phyloP scores from a whole-genome alignment of 2,113 vertebrate species.

The Neolamprologus falcicula region DNA sequence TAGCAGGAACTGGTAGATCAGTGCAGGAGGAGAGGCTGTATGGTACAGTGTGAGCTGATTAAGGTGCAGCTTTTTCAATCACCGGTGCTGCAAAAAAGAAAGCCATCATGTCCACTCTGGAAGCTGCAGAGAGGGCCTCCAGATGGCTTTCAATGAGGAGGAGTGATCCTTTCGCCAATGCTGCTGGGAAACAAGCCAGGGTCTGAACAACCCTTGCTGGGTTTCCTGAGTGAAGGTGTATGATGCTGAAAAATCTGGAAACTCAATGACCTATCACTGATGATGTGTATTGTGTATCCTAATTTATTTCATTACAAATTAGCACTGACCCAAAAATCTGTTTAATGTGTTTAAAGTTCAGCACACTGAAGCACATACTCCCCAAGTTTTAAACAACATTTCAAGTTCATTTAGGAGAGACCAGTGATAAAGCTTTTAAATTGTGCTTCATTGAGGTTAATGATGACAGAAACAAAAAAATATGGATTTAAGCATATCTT shows the following conservation, averaged over 20 bases:
- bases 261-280: not conserved
- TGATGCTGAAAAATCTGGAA: not conserved
- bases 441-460: not conserved
- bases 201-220: not conserved
- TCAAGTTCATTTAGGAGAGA: not conserved
- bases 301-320: not conserved
- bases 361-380: not conserved
- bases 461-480: slow-evolving; percentile 13
- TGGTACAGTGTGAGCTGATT: not conserved
- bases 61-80: not conserved
- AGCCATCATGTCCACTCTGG: not conserved
- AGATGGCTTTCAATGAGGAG: not conserved
- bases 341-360: not conserved
- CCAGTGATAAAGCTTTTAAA: not conserved
- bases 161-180: not conserved
- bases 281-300: not conserved
- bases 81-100: not conserved
- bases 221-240: not conserved
- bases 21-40: not conserved
- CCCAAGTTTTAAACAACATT: not conserved
- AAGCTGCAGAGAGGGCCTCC: not conserved
- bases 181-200: not conserved
- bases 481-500: slow-evolving; percentile 18
- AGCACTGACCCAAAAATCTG: not conserved
- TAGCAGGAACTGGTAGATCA: not conserved